Evolutionary conservation across 2,797 vertebrate species (phyloP).

Genomic region (Poeciliopsis infans): DNA sequence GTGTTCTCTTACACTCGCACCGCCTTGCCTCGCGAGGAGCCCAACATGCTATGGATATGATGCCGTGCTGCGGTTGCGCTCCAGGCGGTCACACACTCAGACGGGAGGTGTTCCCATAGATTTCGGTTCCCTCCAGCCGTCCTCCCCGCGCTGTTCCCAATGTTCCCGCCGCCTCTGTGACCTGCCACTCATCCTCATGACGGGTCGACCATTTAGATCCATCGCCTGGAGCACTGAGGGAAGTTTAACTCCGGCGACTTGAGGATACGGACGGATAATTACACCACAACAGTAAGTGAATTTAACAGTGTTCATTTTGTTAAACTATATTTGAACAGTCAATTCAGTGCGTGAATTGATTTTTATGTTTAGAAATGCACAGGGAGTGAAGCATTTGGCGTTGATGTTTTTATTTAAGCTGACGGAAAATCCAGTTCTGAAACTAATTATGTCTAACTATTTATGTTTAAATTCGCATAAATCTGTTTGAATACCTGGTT

Average conservation of each 20-base stretch:
- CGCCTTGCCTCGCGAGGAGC: constrained; percentile 32
- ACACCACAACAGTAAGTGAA: constrained; percentile 38
- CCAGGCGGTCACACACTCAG: constrained; percentile 21
- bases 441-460: background rate
- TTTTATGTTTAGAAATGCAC: background rate
- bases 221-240: constrained; percentile 30
- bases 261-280: constrained; percentile 35
- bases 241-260: constrained; percentile 61
- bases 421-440: background rate
- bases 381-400: background rate
- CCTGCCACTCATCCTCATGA: background rate
- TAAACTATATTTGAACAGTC: background rate
- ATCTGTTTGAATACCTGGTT: background rate
- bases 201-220: constrained; percentile 32
- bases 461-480: background rate
- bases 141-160: background rate
- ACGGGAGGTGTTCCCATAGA: background rate
- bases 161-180: constrained; percentile 12
- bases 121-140: background rate
- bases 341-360: no score
- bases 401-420: background rate
- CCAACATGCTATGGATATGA: constrained; percentile 28
- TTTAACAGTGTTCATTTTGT: background rate
- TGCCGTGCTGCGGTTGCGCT: constrained; percentile 33
- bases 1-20: fast-evolving